Evolutionary conservation across 2,797 vertebrate genomes (phyloP), one percentile per base, ranked within the genome.

Genomic region (Mycteria americana): DNA sequence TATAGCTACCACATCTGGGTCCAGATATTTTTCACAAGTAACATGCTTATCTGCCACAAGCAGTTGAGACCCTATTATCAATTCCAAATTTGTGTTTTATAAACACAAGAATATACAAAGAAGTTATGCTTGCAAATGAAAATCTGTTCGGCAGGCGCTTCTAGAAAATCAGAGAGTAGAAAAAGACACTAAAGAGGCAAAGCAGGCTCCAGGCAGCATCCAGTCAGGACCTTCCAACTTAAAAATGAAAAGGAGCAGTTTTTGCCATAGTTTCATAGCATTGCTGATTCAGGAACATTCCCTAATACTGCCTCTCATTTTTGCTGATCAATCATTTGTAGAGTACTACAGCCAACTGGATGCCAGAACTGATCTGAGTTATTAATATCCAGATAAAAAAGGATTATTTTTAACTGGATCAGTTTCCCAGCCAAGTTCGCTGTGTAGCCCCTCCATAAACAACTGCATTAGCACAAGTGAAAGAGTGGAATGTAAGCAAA

Each of bases 301-400:
- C 70, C 21, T 14, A 85, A 43, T 28, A 13, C 10, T 74, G 75
- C 54, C 56, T 76, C 70, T 68, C 24, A 35, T 33, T 76, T 93
- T 59, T 72, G 75, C 75, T 74, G 91, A 74, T 80, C 41, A 69
- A 50, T n/a, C 7, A 53, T 43, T 51, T 83, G 31, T 23, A 64
- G 28, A 79, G 8, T n/a, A 77, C 65, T 75, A 65, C 30, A 84
- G 46, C 27, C 60, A 96, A 63, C 16, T 41, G 60, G 45, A 77
- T 76, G 48, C 70, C 92, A 89, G 57, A 92, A 91, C 25, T 50
- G 33, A 91, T 63, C 9, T 3, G 22, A 69, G 75, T 86, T 93
- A 84, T 75, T 57, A 95, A 81, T 53, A 93, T 18, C 31, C 25
- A 85, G 23, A 84, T 64, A 57, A 85, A 89, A 85, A 89, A 53